Evolutionary conservation across 1,140 invertebrate species (phyloP), one percentile per base, ranked within the genome.

Genomic region (Brachionus koreanus): DNA sequence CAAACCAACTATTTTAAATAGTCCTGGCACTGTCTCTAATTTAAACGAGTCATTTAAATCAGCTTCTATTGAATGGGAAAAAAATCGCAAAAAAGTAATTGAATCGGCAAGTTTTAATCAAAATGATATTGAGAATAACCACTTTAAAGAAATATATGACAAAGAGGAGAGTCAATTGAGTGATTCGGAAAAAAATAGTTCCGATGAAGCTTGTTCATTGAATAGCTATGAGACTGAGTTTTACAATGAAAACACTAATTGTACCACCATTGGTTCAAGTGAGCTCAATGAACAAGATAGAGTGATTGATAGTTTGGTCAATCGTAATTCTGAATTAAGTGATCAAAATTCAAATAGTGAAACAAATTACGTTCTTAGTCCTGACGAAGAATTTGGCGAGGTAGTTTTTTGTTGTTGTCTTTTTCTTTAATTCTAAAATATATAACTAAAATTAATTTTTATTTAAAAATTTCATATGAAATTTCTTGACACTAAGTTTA

Each of bases 321-420:
- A 61, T 61, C 16, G 23, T 12, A 13, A 23, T 79, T 10, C 7
- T 19, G 16, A 39, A 25, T 29, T 42, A 16, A 25, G 65, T 9
- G 12, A 52, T 33, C 5, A 0, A 4, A 10, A 37, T 9, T 76
- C n/a, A 2, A 12, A 10, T n/a, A 46, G 25, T 13, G 79, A 82
- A 52, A 82, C 79, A 43, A 65, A 35, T 39, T 82, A 82, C 23
- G 46, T 46, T 12, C 7, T 7, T 0, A 42, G 76, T 61, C 49
- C 76, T 5, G 37, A 57, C 7, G 76, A 79, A 61, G 79, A 82
- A 49, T 67, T 82, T n/a, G 79, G 79, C 6, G 79, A 82, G 35
- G 65, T 69, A 69, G 16, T 12, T 16, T 57, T n/a, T n/a, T n/a
- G n/a, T n/a, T n/a, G n/a, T n/a, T n/a, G n/a, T n/a, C n/a, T n/a